Base-by-base conservation (phyloP, 2,797 vertebrate species). In the Glossophaga mutica region DNA sequence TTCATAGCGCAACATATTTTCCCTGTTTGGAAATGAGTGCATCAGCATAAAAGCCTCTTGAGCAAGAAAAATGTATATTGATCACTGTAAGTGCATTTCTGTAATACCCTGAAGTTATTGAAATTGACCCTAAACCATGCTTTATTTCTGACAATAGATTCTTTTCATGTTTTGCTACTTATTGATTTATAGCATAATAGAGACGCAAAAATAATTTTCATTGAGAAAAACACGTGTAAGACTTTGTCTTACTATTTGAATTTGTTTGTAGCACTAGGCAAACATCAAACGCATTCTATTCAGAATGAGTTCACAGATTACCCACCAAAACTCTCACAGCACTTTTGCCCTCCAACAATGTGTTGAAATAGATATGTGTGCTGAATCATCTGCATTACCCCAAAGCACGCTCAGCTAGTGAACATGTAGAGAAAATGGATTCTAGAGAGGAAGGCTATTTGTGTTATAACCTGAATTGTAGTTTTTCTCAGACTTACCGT, bases 51-150 rank as follows among this genome's bases (percentile, higher is more conserved):
- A 91, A 95, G 5, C 59, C 5, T 95, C 94, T 96, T 94, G 74
- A 96, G 67, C 4, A 9, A 87, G 79, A 94, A 95, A 65, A 81
- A 78, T 79, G 70, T 81, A 44, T 91, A 96, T 97, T 83, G 83
- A 97, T 95, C 70, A 74, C 59, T 77, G 5, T 73, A 95, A 90
- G 59, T 95, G 83, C 81, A 48, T 90, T 94, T 94, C 89, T 93
- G 42, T 92, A 84, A 84, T 93, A 90, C 42, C 32, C 84, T 84
- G 44, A 88, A 87, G 29, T 92, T 94, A 68, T 19, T 93, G 89
- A 97, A 95, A 94, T 91, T 95, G 90, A 94, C 94, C 91, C 71
- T 90, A 85, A 96, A 16, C 24, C 18, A 37, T 90, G 39, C 84
- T 92, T 77, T 93, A 65, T 91, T 97, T 92, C 78, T 5, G 6